phyloP scores from a whole-genome alignment of 2,797 vertebrate species.

The Phoxinus dragarum region DNA sequence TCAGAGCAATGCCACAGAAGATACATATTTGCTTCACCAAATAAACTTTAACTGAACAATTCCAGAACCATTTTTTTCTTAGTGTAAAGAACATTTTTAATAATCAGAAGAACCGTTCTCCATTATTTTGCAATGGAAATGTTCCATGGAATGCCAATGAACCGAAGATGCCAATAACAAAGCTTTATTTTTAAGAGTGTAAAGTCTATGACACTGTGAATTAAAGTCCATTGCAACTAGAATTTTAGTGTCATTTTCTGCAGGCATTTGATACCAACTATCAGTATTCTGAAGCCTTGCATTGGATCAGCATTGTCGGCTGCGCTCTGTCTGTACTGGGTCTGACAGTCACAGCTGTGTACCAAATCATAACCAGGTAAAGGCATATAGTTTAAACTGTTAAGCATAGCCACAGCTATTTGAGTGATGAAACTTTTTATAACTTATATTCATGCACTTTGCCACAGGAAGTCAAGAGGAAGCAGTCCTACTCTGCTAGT shows the following conservation, averaged over 20 bases:
- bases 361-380: constrained; percentile 78
- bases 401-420: background rate
- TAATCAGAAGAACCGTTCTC: too few relatives aligned
- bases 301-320: constrained; percentile 67
- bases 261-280: constrained; percentile 74
- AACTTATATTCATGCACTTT: background rate
- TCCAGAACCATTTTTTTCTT: too few relatives aligned
- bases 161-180: background rate
- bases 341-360: constrained; percentile 66
- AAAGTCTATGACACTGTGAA: background rate
- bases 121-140: background rate
- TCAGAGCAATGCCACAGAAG: too few relatives aligned
- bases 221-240: background rate
- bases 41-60: too few relatives aligned
- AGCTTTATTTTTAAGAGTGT: background rate
- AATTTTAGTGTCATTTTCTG: constrained; percentile 36
- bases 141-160: background rate
- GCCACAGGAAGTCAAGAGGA: constrained; percentile 65
- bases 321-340: constrained; percentile 67
- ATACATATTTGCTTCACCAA: too few relatives aligned
- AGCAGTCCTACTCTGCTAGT: constrained; percentile 66
- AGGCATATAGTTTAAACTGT: constrained; percentile 34
- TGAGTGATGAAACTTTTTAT: background rate
- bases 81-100: too few relatives aligned
- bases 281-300: constrained; percentile 71